Conservation (phyloP, 2,888 invertebrate genomes). For the Muscina levida region DNA sequence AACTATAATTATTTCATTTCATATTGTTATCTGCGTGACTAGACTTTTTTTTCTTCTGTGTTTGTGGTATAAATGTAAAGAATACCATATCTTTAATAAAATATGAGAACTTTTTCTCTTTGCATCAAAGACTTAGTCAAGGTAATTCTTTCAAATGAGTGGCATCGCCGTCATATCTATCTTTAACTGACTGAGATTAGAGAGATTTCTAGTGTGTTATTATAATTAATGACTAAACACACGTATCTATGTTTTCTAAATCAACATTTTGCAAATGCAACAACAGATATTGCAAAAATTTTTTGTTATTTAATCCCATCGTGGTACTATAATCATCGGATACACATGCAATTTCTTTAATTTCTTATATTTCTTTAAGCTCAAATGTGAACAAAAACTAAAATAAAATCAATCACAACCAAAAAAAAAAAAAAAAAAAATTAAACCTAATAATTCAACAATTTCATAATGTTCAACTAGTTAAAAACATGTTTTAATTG, state of each 20-base stretch:
- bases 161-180: not conserved
- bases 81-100: not conserved
- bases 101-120: slow-evolving; percentile 13
- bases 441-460: slow-evolving; percentile 2
- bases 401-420: slow-evolving; percentile 22
- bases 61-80: not conserved
- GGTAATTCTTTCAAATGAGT: slow-evolving; percentile 10
- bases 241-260: not conserved
- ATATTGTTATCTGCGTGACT: not conserved
- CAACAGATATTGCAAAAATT: not conserved
- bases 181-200: slow-evolving; percentile 30
- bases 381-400: slow-evolving; percentile 8
- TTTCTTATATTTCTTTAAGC: not conserved
- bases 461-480: slow-evolving; percentile 15
- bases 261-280: slow-evolving; percentile 1
- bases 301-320: slow-evolving; percentile 3
- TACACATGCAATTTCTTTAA: slow-evolving; percentile 9
- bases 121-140: not conserved
- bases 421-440: not conserved
- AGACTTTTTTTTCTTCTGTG: not conserved
- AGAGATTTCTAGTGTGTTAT: slow-evolving; percentile 38
- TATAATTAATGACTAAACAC: slow-evolving; percentile 49
- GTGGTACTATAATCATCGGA: not conserved
- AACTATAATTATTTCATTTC: slow-evolving; percentile 13
- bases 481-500: slow-evolving; percentile 17